Conservation (phyloP, 2,888 invertebrate genomes). For the Lepetodrilus schrolli region DNA sequence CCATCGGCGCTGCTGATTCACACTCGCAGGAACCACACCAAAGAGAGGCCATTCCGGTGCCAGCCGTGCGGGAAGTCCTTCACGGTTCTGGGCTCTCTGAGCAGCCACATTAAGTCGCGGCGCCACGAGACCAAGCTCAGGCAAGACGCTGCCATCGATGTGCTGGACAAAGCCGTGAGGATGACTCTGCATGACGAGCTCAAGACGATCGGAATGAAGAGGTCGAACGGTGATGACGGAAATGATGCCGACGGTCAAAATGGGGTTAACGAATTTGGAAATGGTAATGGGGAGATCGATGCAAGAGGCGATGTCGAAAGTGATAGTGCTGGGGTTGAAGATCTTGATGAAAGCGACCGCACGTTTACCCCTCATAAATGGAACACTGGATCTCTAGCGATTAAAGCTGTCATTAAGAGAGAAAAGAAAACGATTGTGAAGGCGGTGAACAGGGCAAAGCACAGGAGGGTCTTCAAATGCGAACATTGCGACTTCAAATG, state of each 20-base stretch:
- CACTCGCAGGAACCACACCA: constrained; percentile 46
- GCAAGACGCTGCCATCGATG: constrained; percentile 11
- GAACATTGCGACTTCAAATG: constrained; percentile 65
- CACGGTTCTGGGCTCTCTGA: constrained; percentile 27
- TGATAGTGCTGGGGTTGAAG: not conserved
- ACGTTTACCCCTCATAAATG: not conserved
- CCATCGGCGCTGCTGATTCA: constrained; percentile 49
- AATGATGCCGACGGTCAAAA: constrained; percentile 5
- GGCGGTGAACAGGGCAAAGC: not conserved
- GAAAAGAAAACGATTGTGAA: constrained; percentile 16
- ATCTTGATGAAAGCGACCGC: constrained; percentile 18
- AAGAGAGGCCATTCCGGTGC: constrained; percentile 51
- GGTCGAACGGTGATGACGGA: constrained; percentile 7
- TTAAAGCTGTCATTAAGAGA: not conserved
- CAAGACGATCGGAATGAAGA: not conserved
- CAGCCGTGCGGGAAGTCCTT: constrained; percentile 36
- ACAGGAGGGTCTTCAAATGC: constrained; percentile 58
- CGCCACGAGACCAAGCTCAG: constrained; percentile 38
- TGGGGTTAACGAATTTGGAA: constrained; percentile 20
- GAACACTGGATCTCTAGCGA: no score
- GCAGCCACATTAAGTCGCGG: constrained; percentile 42
- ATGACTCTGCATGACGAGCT: constrained; percentile 7
- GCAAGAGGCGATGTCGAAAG: not conserved
- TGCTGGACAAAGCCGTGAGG: not conserved
- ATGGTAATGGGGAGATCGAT: constrained; percentile 14